phyloP scores from a whole-genome alignment of 2,797 vertebrate species.

The Argentina silus region DNA sequence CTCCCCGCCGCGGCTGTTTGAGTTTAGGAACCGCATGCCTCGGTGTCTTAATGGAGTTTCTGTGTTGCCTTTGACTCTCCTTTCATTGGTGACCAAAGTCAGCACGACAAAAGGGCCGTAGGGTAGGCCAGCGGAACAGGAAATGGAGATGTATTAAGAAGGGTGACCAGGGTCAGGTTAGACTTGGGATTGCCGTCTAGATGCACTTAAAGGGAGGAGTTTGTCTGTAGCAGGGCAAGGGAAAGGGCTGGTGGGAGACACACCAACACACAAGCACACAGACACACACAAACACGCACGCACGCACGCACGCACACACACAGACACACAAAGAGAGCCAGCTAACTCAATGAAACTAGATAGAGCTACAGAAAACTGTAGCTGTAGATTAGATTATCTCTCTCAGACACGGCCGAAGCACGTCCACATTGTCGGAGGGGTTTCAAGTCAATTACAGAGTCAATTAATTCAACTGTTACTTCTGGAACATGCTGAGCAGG shows the following conservation, averaged over 20 bases:
- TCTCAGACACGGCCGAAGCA: no score
- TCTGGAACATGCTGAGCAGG: not conserved
- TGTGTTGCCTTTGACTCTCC: conserved; percentile 33
- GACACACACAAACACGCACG: conserved; percentile 5
- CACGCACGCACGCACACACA: conserved; percentile 14
- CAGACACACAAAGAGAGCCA: not conserved
- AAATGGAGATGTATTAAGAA: conserved; percentile 32
- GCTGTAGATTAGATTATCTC: conserved; percentile 55
- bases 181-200: not conserved
- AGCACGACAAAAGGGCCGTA: not conserved
- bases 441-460: not conserved
- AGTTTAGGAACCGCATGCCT: conserved; percentile 20
- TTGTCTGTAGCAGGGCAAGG: not conserved
- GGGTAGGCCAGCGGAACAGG: conserved; percentile 9
- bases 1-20: not conserved
- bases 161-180: conserved; percentile 4
- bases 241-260: not conserved
- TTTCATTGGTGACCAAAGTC: conserved; percentile 22
- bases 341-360: conserved; percentile 40
- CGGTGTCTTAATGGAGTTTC: conserved; percentile 12
- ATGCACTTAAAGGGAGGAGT: not conserved
- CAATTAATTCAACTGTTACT: not conserved
- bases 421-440: no score
- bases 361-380: conserved; percentile 27
- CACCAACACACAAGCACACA: conserved; percentile 10